phyloP scores from a whole-genome alignment of 2,888 invertebrate species.

The Cyclophora punctaria region DNA sequence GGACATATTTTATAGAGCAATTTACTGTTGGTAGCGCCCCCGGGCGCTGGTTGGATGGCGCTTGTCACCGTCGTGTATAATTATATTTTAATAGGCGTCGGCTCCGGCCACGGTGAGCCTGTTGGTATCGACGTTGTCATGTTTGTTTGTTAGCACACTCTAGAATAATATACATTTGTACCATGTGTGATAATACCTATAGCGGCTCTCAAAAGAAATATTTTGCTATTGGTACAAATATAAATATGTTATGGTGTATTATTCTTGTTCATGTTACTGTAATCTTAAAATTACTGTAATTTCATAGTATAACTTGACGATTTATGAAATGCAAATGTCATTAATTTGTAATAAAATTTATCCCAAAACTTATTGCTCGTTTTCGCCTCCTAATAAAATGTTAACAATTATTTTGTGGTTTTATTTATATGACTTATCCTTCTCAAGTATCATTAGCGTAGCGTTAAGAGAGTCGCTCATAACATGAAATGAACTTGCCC shows the following conservation, averaged over 20 bases:
- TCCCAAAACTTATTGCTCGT: slow-evolving; percentile 73
- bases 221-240: slow-evolving; percentile 50
- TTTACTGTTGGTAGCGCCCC: slow-evolving; percentile 41
- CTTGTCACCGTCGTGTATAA: slow-evolving; percentile 21
- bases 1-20: slow-evolving; percentile 27
- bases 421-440: slow-evolving; percentile 21
- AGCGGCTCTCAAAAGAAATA: slow-evolving; percentile 31
- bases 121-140: slow-evolving; percentile 21
- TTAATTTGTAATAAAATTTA: slow-evolving; percentile 71
- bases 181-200: slow-evolving; percentile 26
- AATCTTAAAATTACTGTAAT: slow-evolving; percentile 68
- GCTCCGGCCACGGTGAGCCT: neutral
- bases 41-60: slow-evolving; percentile 29
- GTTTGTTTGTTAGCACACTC: slow-evolving; percentile 23
- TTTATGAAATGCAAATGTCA: slow-evolving; percentile 64
- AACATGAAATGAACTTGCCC: too few species aligned
- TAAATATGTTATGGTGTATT: slow-evolving; percentile 53
- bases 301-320: slow-evolving; percentile 67
- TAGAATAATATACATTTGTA: slow-evolving; percentile 24
- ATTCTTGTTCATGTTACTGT: slow-evolving; percentile 73
- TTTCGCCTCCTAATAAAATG: slow-evolving; percentile 76
- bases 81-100: neutral
- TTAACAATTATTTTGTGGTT: slow-evolving; percentile 61
- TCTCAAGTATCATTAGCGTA: too few species aligned
- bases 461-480: too few species aligned